phyloP scores from a whole-genome alignment of 2,888 invertebrate species.

The Melieria omissa region DNA sequence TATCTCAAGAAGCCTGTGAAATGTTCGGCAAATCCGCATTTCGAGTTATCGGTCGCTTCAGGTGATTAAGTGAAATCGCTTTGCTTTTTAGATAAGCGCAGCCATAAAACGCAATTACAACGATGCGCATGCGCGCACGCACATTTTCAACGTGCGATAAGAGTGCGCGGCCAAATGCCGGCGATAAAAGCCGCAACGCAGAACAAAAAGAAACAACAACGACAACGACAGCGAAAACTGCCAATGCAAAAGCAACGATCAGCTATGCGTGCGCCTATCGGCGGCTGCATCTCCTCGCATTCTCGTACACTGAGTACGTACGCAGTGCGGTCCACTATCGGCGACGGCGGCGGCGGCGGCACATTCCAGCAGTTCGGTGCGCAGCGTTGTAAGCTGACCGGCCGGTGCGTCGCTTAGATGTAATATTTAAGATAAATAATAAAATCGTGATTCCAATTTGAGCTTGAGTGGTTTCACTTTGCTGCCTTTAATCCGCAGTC shows the following conservation, averaged over 20 bases:
- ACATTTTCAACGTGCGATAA: background rate
- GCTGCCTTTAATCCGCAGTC: constrained; percentile 30
- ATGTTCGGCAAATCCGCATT: background rate
- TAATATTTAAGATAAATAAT: constrained; percentile 53
- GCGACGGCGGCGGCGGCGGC: background rate
- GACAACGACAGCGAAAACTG: background rate
- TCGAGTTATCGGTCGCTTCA: background rate
- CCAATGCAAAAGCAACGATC: background rate
- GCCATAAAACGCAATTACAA: constrained; percentile 18
- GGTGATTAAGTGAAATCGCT: constrained; percentile 25
- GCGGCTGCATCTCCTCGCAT: background rate
- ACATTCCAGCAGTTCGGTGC: background rate
- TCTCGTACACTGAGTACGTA: background rate
- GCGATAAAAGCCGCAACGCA: no score
- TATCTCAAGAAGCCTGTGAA: background rate
- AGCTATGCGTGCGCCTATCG: background rate
- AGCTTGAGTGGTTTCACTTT: constrained; percentile 52
- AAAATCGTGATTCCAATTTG: constrained; percentile 54
- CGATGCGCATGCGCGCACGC: constrained; percentile 12
- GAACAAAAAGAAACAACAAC: no score
- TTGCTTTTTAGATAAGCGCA: constrained; percentile 32
- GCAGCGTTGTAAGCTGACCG: no score
- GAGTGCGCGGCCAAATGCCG: no score
- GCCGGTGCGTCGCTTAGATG: constrained; percentile 43
- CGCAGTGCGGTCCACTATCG: constrained; percentile 1